Evolutionary conservation across 2,113 vertebrate genomes (phyloP).

Genomic region (Gallinago jamesoni): DNA sequence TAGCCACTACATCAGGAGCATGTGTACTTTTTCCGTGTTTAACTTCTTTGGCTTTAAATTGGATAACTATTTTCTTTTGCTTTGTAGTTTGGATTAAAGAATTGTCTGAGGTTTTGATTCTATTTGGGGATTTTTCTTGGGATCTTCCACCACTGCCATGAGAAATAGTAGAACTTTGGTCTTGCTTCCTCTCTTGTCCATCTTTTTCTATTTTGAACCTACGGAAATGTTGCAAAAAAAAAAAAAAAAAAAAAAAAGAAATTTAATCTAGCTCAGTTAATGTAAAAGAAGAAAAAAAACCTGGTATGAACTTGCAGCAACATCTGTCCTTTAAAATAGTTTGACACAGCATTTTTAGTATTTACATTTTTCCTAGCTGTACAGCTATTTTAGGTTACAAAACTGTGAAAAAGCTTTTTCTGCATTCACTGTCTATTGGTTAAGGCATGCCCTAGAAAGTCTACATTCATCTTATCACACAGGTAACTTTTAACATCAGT

Average conservation of each 20-base stretch:
- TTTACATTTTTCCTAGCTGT: background rate
- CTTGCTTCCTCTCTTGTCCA: constrained; percentile 18
- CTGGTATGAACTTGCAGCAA: background rate
- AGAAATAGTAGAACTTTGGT: background rate
- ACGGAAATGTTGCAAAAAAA: background rate
- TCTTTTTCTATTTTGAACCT: constrained; percentile 44
- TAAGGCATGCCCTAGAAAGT: background rate
- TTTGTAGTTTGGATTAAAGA: constrained; percentile 32
- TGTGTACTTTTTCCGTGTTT: constrained; percentile 27
- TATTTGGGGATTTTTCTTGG: constrained; percentile 23
- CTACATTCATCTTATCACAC: background rate
- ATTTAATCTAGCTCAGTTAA: background rate
- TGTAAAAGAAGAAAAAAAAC: background rate
- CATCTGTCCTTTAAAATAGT: background rate
- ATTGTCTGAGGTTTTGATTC: background rate
- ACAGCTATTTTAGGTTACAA: background rate
- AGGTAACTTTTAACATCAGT: background rate
- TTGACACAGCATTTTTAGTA: background rate
- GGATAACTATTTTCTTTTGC: constrained; percentile 37
- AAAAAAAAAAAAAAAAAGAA: background rate
- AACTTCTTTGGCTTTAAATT: constrained; percentile 67
- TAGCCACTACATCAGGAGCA: background rate
- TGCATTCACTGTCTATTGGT: background rate
- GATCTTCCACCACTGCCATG: background rate
- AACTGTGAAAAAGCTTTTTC: background rate